Conservation (phyloP, 2,797 vertebrate species). For the Huso huso region DNA sequence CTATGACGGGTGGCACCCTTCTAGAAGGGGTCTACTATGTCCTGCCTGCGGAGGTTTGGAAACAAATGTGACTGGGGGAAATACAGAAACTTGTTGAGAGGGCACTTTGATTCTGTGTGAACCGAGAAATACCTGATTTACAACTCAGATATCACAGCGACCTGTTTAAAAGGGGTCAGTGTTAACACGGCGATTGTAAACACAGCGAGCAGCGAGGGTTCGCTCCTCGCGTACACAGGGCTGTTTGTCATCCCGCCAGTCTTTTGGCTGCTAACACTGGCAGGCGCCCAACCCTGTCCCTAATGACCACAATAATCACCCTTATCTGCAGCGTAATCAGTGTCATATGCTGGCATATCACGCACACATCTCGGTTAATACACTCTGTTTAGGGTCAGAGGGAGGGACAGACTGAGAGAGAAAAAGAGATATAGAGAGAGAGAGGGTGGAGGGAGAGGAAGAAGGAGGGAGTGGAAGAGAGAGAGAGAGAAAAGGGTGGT, state of each 20-base stretch:
- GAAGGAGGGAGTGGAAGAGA: background rate
- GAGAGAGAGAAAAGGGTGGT: background rate
- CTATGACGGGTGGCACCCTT: too few relatives aligned
- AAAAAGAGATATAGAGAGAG: slow-evolving; percentile 5
- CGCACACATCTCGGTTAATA: slow-evolving; percentile 35
- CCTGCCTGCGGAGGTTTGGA: too few relatives aligned
- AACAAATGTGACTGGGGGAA: too few relatives aligned
- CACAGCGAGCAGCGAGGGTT: too few relatives aligned
- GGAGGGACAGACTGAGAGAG: slow-evolving; percentile 32
- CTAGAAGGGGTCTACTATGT: too few relatives aligned
- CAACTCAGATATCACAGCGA: too few relatives aligned
- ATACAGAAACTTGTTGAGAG: too few relatives aligned
- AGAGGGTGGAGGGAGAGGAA: background rate
- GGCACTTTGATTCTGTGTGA: slow-evolving; percentile 24
- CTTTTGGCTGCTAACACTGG: slow-evolving; percentile 40
- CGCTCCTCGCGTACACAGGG: too few relatives aligned
- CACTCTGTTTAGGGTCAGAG: slow-evolving; percentile 21
- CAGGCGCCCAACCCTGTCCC: slow-evolving; percentile 29
- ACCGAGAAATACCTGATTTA: slow-evolving; percentile 29
- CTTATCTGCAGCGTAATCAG: slow-evolving; percentile 38
- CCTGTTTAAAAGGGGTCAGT: too few relatives aligned
- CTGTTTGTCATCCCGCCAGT: slow-evolving; percentile 9
- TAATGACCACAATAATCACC: slow-evolving; percentile 33
- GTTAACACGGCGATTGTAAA: too few relatives aligned
- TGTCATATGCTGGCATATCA: slow-evolving; percentile 40